phyloP scores from a whole-genome alignment of 1,140 invertebrate species.

The Formica exsecta region DNA sequence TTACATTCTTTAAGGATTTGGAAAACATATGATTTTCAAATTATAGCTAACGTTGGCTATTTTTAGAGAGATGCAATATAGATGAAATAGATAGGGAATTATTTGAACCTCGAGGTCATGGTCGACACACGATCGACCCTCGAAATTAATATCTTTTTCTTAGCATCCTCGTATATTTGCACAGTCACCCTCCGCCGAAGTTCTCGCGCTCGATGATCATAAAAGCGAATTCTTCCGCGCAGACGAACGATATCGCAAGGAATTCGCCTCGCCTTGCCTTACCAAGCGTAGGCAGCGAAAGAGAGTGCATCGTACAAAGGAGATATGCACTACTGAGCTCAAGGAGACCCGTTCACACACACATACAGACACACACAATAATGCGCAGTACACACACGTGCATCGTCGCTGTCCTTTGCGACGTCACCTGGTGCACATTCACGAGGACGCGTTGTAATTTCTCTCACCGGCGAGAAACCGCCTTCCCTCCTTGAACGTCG shows the following conservation, averaged over 20 bases:
- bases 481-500: conserved; percentile 37
- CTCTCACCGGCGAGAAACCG: conserved; percentile 45
- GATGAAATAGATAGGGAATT: not conserved
- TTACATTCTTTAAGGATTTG: not conserved
- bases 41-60: not conserved
- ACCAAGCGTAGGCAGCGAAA: conserved; percentile 48
- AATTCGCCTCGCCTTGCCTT: conserved; percentile 37
- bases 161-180: not conserved
- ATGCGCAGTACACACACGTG: not conserved
- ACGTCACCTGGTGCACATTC: conserved; percentile 44
- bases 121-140: not conserved
- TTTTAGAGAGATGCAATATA: not conserved
- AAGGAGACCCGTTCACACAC: conserved; percentile 77
- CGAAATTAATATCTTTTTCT: not conserved
- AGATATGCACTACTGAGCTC: conserved; percentile 75
- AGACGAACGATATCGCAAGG: conserved; percentile 27
- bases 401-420: conserved; percentile 32
- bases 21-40: not conserved
- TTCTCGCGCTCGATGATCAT: not conserved
- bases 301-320: conserved; percentile 67
- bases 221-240: conserved; percentile 28
- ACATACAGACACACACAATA: conserved; percentile 18
- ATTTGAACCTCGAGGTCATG: not conserved
- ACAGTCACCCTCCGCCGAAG: not conserved
- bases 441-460: conserved; percentile 53